Evolutionary conservation across 1,140 invertebrate genomes (phyloP), one percentile per base, ranked within the genome.

Genomic region (Scaptomyza graminum): DNA sequence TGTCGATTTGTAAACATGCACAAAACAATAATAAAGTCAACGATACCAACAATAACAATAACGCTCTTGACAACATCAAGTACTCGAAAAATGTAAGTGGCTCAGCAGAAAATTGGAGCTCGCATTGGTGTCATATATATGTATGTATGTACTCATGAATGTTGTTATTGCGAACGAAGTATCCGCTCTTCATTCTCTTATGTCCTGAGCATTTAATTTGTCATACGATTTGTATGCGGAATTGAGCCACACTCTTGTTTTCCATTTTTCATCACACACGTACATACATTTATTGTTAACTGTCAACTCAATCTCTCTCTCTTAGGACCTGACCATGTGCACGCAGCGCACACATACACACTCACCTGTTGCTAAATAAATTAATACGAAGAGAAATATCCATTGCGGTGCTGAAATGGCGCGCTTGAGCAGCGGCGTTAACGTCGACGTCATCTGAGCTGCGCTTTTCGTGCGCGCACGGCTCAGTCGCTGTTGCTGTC

Each of bases 331-430:
- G 41, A 22, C 31, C 31, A 28, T 60, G 52, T 65, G 59, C 55
- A 59, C 12, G 28, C 28, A 9, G 18, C 16, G 28, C 16, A 34
- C 8, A 34, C 52, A 59, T 22, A 39, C 16, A 39, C 16, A 60
- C 85, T 90, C 70, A 90, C 85, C 85, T 90, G 81, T 90, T 90
- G 87, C 81, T 74, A 85, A 90, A 74, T 82, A 90, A 63, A 90
- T 90, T 74, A 90, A 74, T 74, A 85, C 79, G 64, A 82, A 79
- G 87, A 90, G 81, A 80, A 89, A 79, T 85, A 90, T 90, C 85
- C 85, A 90, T 82, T 90, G 87, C 51, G 84, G 76, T 47, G 73
- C 61, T 79, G 83, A 88, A 79, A 83, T 73, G 68, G 79, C 84
- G 79, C 83, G 83, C 83, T 83, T 88, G 79, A 88, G 83, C 83